phyloP scores from a whole-genome alignment of 1,140 invertebrate species.

The Lepidurus couesii region DNA sequence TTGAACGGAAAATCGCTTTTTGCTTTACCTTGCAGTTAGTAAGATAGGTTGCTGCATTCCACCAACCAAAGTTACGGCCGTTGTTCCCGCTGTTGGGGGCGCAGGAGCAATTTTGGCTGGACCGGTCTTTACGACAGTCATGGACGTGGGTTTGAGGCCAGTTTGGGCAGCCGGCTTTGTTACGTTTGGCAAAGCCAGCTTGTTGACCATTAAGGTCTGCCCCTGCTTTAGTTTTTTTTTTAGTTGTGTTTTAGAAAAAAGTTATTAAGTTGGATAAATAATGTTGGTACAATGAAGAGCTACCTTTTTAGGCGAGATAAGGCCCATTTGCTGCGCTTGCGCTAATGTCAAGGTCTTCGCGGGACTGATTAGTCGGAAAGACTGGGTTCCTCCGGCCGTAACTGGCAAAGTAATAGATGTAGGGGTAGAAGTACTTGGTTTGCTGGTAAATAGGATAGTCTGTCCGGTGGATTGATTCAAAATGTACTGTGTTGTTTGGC shows the following conservation, averaged over 20 bases:
- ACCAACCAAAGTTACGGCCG: neutral
- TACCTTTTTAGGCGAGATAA: conserved; percentile 51
- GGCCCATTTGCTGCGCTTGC: conserved; percentile 61
- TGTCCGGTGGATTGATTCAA: neutral
- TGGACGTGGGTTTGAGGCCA: conserved; percentile 29
- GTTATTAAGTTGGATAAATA: neutral
- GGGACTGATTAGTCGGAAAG: conserved; percentile 43
- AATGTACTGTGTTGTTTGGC: neutral
- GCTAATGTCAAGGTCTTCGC: conserved; percentile 63
- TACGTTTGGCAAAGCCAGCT: neutral
- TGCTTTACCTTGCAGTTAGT: neutral
- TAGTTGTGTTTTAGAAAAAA: neutral
- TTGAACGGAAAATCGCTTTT: neutral
- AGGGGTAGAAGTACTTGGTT: neutral
- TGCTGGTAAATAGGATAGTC: conserved; percentile 14
- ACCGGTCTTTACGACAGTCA: conserved; percentile 49
- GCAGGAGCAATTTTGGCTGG: conserved; percentile 64
- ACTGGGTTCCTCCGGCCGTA: conserved; percentile 8
- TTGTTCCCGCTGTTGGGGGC: conserved; percentile 43
- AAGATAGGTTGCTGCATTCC: conserved; percentile 19
- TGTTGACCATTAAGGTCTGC: conserved; percentile 28
- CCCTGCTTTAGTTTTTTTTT: conserved; percentile 2
- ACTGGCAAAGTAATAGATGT: neutral
- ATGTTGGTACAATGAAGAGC: neutral
- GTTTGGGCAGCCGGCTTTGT: conserved; percentile 23